Conservation (phyloP, 92 coral and sea anemone genomes). For the Metridium senile region DNA sequence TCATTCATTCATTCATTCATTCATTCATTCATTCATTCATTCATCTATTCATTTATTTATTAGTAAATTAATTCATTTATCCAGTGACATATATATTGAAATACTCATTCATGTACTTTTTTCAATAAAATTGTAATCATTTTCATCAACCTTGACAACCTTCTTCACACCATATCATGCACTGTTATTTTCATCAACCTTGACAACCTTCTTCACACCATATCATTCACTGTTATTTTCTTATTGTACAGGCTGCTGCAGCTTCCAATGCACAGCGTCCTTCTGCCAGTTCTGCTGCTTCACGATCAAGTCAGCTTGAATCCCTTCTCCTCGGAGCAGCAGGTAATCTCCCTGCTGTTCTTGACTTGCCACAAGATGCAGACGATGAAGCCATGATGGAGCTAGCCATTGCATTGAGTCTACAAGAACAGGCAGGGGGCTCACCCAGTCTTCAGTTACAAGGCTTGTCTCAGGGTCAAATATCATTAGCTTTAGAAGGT, state of each 20-base stretch:
- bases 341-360: slow-evolving; percentile 76
- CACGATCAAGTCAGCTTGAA: slow-evolving; percentile 75
- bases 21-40: no score
- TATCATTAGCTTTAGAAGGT: slow-evolving; percentile 47
- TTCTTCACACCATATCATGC: no score
- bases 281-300: slow-evolving; percentile 46
- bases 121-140: no score
- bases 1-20: no score
- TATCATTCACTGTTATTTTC: no score
- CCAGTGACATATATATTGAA: no score
- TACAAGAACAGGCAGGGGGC: slow-evolving; percentile 86
- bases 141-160: no score
- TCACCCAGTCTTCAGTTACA: slow-evolving; percentile 56
- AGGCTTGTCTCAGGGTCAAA: slow-evolving; percentile 51
- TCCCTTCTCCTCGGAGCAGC: slow-evolving; percentile 87
- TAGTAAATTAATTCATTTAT: no score
- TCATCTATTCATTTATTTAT: no score
- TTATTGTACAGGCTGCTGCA: slow-evolving; percentile 55
- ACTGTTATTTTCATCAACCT: no score
- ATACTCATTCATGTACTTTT: neutral
- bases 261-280: slow-evolving; percentile 41
- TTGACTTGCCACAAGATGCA: slow-evolving; percentile 96
- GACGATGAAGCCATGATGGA: slow-evolving; percentile 99
- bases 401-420: slow-evolving; percentile 96
- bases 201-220: no score